Evolutionary conservation across 1,140 invertebrate genomes (phyloP).

Genomic region (Matsumurasca onukii): DNA sequence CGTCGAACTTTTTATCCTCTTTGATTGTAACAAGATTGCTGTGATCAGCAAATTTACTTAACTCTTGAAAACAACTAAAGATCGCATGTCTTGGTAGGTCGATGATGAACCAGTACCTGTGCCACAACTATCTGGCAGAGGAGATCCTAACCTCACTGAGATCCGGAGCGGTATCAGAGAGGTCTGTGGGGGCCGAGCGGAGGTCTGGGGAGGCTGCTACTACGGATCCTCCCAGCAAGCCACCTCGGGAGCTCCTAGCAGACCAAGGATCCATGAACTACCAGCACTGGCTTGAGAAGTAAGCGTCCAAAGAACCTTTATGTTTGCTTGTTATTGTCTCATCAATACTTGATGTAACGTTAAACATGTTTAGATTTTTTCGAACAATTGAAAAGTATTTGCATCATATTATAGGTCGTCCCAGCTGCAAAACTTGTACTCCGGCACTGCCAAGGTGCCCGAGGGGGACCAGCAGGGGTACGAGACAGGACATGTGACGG

Average conservation of each 20-base stretch:
- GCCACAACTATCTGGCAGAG: constrained; percentile 65
- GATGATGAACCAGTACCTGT: constrained; percentile 72
- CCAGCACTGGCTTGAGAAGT: constrained; percentile 68
- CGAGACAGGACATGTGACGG: constrained; percentile 13
- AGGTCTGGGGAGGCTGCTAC: neutral
- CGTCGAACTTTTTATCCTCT: neutral
- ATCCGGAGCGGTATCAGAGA: too few species aligned
- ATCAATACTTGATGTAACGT: too few species aligned
- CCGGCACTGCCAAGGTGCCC: neutral
- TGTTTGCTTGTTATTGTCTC: too few species aligned
- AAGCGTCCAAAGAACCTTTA: too few species aligned
- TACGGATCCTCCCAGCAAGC: constrained; percentile 50
- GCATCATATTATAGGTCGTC: neutral
- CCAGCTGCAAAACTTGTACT: neutral
- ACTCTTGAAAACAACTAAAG: too few species aligned
- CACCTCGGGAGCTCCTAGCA: constrained; percentile 53
- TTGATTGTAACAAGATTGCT: neutral
- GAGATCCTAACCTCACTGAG: constrained; percentile 64
- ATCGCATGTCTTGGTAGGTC: constrained; percentile 54
- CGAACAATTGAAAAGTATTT: too few species aligned
- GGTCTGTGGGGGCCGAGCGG: too few species aligned
- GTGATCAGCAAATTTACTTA: neutral
- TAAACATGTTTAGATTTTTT: too few species aligned
- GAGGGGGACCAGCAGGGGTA: neutral
- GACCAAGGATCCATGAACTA: constrained; percentile 66